Conservation (phyloP, 2,888 invertebrate species). For the Cosmia trapezina region DNA sequence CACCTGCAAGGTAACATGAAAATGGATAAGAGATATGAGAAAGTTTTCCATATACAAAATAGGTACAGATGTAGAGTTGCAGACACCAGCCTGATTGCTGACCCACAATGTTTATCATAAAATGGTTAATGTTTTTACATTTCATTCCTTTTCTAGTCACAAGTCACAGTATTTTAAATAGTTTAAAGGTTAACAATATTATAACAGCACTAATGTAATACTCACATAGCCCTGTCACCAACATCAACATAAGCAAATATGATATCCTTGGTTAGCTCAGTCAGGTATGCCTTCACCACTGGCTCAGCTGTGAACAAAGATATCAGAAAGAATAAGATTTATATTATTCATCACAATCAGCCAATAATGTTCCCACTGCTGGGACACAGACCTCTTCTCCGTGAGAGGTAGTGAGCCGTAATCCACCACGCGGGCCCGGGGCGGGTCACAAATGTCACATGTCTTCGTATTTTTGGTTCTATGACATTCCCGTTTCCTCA, state of each 20-base stretch:
- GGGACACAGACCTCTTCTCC: too few relatives aligned
- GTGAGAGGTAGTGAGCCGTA: too few relatives aligned
- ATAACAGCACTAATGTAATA: slow-evolving; percentile 61
- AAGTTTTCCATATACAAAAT: too few relatives aligned
- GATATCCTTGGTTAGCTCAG: slow-evolving; percentile 90
- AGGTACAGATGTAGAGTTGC: too few relatives aligned
- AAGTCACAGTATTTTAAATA: neutral
- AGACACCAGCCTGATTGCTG: neutral
- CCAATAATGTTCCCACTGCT: too few relatives aligned
- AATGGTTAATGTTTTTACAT: neutral
- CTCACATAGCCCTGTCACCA: slow-evolving; percentile 94
- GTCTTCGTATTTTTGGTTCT: too few relatives aligned
- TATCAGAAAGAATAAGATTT: neutral
- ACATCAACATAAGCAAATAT: slow-evolving; percentile 95
- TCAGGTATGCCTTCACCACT: slow-evolving; percentile 92
- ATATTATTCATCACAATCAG: too few relatives aligned
- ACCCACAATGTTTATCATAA: neutral
- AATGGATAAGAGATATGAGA: neutral
- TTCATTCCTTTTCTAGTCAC: neutral
- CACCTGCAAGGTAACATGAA: slow-evolving; percentile 90
- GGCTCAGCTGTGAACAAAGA: slow-evolving; percentile 92
- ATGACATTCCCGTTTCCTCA: too few relatives aligned
- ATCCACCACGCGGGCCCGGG: too few relatives aligned
- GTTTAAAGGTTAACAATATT: neutral
- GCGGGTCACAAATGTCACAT: too few relatives aligned